Evolutionary conservation across 2,888 invertebrate species (phyloP), one percentile per base, ranked within the genome.

Genomic region (Pedicia rivosa): DNA sequence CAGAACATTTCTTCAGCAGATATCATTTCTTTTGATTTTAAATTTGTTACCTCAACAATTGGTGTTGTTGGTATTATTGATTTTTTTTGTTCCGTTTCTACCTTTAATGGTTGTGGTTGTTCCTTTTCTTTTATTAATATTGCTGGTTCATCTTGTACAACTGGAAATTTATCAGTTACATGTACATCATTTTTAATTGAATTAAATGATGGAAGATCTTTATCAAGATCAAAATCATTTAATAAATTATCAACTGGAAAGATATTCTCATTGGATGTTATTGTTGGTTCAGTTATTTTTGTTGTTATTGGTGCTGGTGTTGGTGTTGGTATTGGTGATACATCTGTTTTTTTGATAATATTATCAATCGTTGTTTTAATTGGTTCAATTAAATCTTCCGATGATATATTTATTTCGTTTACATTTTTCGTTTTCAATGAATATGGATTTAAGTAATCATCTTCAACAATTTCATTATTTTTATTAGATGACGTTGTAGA

Each of bases 1-100:
- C 68, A 66, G 58, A 75, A 74, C 46, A 75, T 69, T 38, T 72
- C 71, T 48, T 74, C 72, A 9, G 74, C 69, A 40, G 57, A 57
- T 30, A 59, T 53, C 43, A 59, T 57, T 38, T 35, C 35, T 16
- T 52, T 53, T 32, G 53, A 52, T 25, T 40, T 42, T 34, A 31
- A 35, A 13, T 17, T 39, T 29, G 35, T n/a, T 31, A 9, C 4
- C 15, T 22, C 13, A 6, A 30, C 35, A 38, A 35, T 24, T 26
- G 39, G 33, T 8, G 34, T 16, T n/a, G 34, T 15, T 32, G 44
- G 35, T 33, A 35, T 24, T 30, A 42, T 31, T 24, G 42, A 38
- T 36, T 43, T 19, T 14, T 41, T 43, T 19, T 43, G 38, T 31
- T 42, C 22, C 24, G 43, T 36, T 5, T 27, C 19, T 14, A 36